A percentile compares a stretch with the other conserved stretches of the same genome.
Conservation (phyloP, 2,888 invertebrate species). For the Cataglyphis rosenhaueri region DNA sequence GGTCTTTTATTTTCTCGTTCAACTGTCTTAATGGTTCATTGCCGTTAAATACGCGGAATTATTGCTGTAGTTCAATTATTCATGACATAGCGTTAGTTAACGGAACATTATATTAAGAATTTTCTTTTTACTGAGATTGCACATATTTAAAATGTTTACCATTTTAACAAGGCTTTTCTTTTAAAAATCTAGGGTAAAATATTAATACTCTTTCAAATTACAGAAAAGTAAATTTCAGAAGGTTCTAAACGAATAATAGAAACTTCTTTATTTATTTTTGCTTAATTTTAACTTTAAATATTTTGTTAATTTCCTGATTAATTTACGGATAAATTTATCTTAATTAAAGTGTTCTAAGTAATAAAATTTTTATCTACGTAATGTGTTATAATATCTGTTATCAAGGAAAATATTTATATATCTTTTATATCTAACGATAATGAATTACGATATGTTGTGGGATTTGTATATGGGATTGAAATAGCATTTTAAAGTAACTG, state of each 20-base stretch:
- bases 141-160: background rate
- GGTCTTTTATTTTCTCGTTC: conserved; percentile 28
- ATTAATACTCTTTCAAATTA: background rate
- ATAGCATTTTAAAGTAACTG: conserved; percentile 29
- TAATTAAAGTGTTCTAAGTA: background rate
- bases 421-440: background rate
- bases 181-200: background rate
- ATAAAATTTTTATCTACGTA: background rate
- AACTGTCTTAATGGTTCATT: conserved; percentile 17
- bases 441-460: conserved; percentile 5
- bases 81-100: background rate
- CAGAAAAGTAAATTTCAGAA: background rate
- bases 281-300: background rate
- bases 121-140: background rate
- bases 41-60: conserved; percentile 17
- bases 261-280: background rate
- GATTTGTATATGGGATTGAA: background rate
- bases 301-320: background rate
- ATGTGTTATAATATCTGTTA: background rate
- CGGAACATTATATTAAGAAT: background rate
- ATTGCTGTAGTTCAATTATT: background rate
- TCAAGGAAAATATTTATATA: background rate
- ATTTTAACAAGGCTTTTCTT: background rate
- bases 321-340: background rate
- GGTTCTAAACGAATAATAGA: background rate